Conservation (phyloP, 2,797 vertebrate genomes). For the Mus spretus region DNA sequence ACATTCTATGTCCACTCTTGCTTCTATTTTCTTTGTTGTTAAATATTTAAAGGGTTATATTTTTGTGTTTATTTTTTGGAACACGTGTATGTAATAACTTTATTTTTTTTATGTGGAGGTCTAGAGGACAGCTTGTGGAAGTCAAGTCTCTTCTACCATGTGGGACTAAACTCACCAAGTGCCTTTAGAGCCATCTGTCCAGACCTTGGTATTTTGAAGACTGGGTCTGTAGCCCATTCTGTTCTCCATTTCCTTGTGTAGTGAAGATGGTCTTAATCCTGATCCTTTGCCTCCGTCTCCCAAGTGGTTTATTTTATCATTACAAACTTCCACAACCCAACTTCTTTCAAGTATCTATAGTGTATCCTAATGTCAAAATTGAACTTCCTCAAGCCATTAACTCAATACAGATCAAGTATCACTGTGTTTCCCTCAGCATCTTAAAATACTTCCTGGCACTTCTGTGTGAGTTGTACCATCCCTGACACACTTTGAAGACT, state of each 20-base stretch:
- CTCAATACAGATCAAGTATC: neutral
- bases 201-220: neutral
- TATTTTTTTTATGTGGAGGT: neutral
- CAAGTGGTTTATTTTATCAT: neutral
- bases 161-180: neutral
- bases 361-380: neutral
- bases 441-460: neutral
- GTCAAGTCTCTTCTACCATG: neutral
- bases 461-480: neutral
- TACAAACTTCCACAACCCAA: neutral
- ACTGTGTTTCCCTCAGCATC: neutral
- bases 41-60: neutral
- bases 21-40: conserved; percentile 15
- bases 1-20: neutral
- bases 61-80: neutral
- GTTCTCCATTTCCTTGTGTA: neutral
- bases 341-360: conserved; percentile 6
- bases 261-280: neutral
- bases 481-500: neutral
- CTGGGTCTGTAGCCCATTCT: neutral
- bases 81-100: neutral
- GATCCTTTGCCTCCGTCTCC: neutral
- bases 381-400: neutral
- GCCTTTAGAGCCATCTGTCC: neutral
- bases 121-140: neutral